Evolutionary conservation across 2,113 vertebrate species (phyloP).

Genomic region (Hiodon alosoides): DNA sequence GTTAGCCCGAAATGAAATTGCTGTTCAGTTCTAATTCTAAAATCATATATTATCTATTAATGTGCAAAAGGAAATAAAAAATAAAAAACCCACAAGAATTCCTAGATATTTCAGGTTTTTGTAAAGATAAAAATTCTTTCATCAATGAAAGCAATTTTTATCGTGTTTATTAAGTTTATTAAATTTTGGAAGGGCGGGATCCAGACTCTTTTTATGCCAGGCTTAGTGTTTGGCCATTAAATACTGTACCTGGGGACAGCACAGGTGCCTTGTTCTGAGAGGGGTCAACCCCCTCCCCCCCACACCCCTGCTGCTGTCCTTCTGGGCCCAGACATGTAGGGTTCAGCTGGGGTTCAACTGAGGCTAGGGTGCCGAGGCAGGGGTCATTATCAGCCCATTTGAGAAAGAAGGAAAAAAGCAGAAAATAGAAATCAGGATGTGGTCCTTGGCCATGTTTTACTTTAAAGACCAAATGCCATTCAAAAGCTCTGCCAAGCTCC

Average conservation of each 20-base stretch:
- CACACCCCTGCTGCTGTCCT: too few relatives aligned
- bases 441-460: too few relatives aligned
- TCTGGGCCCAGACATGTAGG: not conserved
- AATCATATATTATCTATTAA: slow-evolving; percentile 50
- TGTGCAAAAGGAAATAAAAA: slow-evolving; percentile 37
- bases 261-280: too few relatives aligned
- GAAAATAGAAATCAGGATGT: not conserved
- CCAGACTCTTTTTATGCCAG: not conserved
- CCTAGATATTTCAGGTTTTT: not conserved
- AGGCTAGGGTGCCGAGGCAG: not conserved
- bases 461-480: too few relatives aligned
- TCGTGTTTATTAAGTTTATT: not conserved
- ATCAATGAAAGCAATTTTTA: slow-evolving; percentile 6
- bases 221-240: not conserved
- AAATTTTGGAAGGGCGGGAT: not conserved
- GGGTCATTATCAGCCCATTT: not conserved
- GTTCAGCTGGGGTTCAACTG: not conserved
- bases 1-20: slow-evolving; percentile 62
- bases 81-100: not conserved
- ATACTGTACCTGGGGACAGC: not conserved
- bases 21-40: slow-evolving; percentile 56
- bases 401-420: not conserved
- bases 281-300: too few relatives aligned
- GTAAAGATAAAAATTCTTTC: slow-evolving; percentile 3
- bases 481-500: too few relatives aligned